Percentiles rank a stretch among this genome's conserved stretches.
Conservation (phyloP, 2,888 invertebrate species). For the Clistopyga incitator region DNA sequence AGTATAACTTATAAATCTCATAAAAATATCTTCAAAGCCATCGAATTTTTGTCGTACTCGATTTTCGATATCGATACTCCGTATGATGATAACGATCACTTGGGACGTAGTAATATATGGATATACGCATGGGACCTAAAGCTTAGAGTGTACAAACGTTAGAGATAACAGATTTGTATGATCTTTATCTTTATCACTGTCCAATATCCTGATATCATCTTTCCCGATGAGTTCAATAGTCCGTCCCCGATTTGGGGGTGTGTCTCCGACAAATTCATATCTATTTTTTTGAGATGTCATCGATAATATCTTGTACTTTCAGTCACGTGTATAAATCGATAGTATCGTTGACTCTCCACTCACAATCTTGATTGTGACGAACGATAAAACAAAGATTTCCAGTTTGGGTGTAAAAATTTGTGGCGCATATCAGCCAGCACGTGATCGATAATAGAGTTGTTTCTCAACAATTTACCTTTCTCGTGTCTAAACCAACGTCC, state of each 20-base stretch:
- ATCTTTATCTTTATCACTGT: neutral
- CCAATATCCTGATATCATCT: neutral
- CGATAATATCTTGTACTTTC: neutral
- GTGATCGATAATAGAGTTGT: neutral
- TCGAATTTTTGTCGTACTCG: too few species aligned
- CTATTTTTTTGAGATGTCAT: neutral
- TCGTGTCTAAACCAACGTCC: slow-evolving; percentile 41
- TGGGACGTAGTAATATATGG: too few species aligned
- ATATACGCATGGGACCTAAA: too few species aligned
- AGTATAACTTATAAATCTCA: neutral
- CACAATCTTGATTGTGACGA: neutral
- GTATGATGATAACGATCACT: neutral
- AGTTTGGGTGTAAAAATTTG: neutral
- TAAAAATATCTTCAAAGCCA: neutral
- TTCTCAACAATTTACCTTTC: slow-evolving; percentile 41
- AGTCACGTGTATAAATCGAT: neutral
- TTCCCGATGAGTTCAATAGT: neutral
- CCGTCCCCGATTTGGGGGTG: too few species aligned
- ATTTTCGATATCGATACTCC: neutral
- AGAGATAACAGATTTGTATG: neutral
- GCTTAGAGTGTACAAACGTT: neutral
- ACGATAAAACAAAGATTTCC: neutral
- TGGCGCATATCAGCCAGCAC: neutral
- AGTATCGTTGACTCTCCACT: neutral
- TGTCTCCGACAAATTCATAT: neutral